phyloP scores from a whole-genome alignment of 2,797 vertebrate species.

The Balearica regulorum region DNA sequence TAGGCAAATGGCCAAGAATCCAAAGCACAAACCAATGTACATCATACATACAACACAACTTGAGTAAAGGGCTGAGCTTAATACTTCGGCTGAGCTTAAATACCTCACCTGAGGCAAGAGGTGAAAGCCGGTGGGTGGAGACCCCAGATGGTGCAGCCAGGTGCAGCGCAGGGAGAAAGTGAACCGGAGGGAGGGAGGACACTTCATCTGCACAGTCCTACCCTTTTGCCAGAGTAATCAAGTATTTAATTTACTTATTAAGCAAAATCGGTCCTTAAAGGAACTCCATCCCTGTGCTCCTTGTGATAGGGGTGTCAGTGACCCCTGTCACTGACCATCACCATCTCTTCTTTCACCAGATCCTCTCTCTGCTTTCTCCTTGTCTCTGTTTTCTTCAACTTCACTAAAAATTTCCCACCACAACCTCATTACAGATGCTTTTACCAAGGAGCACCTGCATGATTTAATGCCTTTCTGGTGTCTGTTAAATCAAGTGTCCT shows the following conservation, averaged over 20 bases:
- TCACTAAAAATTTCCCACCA: background rate
- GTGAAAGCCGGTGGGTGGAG: background rate
- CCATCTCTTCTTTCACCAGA: background rate
- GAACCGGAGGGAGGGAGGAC: background rate
- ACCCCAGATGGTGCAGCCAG: background rate
- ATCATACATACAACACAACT: rapidly evolving
- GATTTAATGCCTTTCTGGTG: background rate
- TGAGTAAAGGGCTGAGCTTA: background rate
- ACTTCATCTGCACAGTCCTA: background rate
- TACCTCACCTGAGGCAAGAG: background rate
- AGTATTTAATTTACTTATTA: background rate
- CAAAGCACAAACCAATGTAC: rapidly evolving
- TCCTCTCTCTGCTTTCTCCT: background rate
- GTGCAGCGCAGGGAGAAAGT: background rate
- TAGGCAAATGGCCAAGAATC: rapidly evolving
- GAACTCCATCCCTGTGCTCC: background rate
- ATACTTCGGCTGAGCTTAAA: background rate
- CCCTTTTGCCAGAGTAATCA: background rate
- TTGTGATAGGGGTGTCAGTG: background rate
- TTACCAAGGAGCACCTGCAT: background rate
- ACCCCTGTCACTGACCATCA: background rate
- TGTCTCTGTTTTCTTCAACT: background rate
- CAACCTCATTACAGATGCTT: background rate
- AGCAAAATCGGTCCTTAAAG: background rate
- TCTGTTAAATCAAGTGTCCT: background rate